Conservation (phyloP, 2,797 vertebrate genomes). For the Selene dorsalis region DNA sequence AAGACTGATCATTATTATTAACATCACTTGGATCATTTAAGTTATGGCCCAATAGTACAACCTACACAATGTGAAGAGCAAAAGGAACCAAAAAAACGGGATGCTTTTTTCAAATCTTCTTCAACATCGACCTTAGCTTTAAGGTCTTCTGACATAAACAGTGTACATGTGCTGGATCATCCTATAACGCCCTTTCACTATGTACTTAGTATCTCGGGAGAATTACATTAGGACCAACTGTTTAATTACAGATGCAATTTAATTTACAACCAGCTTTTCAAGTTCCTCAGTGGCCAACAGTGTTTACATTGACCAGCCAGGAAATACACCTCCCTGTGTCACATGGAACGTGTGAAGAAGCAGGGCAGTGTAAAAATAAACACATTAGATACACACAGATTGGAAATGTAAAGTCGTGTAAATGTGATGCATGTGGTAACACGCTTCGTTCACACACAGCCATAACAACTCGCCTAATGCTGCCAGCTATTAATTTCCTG, state of each 20-base stretch:
- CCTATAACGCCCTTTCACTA: background rate
- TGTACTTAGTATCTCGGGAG: background rate
- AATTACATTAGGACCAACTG: background rate
- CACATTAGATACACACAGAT: background rate
- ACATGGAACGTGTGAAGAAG: background rate
- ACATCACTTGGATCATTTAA: too few species aligned
- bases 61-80: too few species aligned
- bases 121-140: too few species aligned
- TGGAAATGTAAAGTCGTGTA: background rate
- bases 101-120: too few species aligned
- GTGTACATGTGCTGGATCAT: background rate
- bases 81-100: too few species aligned
- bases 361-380: constrained; percentile 1
- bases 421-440: background rate
- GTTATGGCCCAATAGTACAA: too few species aligned
- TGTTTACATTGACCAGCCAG: constrained; percentile 1
- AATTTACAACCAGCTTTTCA: constrained; percentile 3
- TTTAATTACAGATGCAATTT: constrained; percentile 37
- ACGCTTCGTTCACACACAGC: background rate
- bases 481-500: constrained; percentile 45
- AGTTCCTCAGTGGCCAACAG: constrained; percentile 1
- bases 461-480: background rate
- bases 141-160: background rate
- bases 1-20: too few species aligned
- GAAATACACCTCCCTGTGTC: background rate